phyloP scores from a whole-genome alignment of 2,888 invertebrate species.

The Callyntrura sp. region DNA sequence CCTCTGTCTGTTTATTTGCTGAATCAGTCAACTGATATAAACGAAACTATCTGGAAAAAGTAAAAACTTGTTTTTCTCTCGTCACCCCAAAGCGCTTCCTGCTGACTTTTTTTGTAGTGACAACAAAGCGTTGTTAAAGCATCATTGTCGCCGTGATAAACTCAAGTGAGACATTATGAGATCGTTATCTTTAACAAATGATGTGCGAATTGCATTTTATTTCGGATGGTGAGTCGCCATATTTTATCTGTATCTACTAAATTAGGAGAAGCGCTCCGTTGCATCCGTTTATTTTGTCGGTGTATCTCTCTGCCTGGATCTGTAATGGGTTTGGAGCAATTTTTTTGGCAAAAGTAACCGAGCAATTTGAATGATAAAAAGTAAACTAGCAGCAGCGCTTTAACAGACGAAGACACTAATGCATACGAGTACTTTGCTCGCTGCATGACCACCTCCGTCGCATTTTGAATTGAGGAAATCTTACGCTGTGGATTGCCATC shows the following conservation, averaged over 20 bases:
- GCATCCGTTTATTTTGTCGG: too few relatives aligned
- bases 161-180: not conserved
- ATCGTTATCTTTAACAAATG: not conserved
- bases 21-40: too few relatives aligned
- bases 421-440: not conserved
- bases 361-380: not conserved
- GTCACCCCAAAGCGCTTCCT: not conserved
- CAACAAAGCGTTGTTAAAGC: not conserved
- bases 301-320: too few relatives aligned
- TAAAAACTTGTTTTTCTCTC: not conserved
- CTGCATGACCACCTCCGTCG: not conserved
- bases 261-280: not conserved
- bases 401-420: not conserved
- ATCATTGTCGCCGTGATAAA: too few relatives aligned
- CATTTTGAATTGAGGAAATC: not conserved
- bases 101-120: constrained; percentile 23
- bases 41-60: too few relatives aligned
- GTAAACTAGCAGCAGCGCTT: not conserved
- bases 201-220: constrained; percentile 23
- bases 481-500: not conserved
- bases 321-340: not conserved
- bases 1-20: too few relatives aligned
- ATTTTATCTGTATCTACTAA: not conserved
- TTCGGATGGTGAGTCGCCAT: not conserved
- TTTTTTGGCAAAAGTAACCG: not conserved